Conservation (phyloP, 2,797 vertebrate species). For the Takifugu rubripes region DNA sequence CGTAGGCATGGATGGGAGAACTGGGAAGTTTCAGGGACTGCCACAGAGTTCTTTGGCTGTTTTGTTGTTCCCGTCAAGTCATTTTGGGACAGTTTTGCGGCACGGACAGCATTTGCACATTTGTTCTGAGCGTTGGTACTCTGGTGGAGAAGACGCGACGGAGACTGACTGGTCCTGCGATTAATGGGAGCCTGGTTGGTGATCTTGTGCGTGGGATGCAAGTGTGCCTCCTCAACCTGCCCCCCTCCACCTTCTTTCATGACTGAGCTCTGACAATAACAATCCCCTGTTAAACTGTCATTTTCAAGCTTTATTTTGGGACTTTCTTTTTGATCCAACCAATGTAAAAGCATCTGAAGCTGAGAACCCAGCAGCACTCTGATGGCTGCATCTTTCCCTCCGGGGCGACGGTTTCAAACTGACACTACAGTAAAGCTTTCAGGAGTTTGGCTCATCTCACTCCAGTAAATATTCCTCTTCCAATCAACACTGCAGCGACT, state of each 20-base stretch:
- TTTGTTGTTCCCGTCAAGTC: slow-evolving; percentile 44
- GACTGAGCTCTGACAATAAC: background rate
- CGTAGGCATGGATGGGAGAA: slow-evolving; percentile 10
- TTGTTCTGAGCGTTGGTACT: slow-evolving; percentile 28
- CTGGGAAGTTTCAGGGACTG: slow-evolving; percentile 40
- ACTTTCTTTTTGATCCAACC: slow-evolving; percentile 7
- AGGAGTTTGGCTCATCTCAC: slow-evolving; percentile 6
- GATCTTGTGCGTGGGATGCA: slow-evolving; percentile 50
- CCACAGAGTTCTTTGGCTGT: slow-evolving; percentile 18
- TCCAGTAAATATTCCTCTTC: slow-evolving; percentile 6
- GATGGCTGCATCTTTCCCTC: background rate
- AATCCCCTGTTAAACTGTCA: background rate
- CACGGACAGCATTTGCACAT: slow-evolving; percentile 59
- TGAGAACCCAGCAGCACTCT: background rate
- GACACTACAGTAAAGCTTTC: slow-evolving; percentile 2
- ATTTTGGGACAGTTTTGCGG: slow-evolving; percentile 29
- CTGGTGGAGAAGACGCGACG: background rate
- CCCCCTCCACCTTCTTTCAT: slow-evolving; percentile 44
- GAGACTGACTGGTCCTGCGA: slow-evolving; percentile 27
- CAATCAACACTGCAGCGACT: slow-evolving; percentile 16
- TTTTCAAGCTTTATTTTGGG: slow-evolving; percentile 10
- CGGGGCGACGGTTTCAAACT: slow-evolving; percentile 1
- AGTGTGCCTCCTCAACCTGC: slow-evolving; percentile 16
- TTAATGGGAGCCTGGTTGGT: slow-evolving; percentile 29
- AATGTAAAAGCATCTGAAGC: background rate